Base-by-base conservation (phyloP, 2,797 vertebrate species). In the Megaceryle alcyon region DNA sequence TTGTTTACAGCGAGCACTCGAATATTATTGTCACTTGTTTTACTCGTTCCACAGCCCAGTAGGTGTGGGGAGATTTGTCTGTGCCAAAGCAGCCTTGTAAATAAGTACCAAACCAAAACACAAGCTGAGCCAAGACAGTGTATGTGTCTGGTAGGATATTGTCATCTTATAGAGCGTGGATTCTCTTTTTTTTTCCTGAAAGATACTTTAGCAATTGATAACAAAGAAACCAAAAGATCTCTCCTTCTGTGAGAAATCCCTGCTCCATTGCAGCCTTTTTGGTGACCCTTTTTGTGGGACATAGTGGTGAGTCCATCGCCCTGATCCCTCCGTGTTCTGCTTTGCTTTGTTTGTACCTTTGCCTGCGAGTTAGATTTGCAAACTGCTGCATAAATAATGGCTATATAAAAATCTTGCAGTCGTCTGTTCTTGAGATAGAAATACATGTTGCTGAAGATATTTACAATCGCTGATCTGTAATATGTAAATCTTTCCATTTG, bases 31-130 rank as follows among this genome's bases (percentile, higher is more conserved):
- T 83, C 82, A 72, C 93, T 95, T 33, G 85, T 92, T 80, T 73
- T 78, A 92, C 96, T 94, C 1, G 88, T 96, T 93, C 89, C 2
- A 18, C 89, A 87, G 91, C 93, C 73, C 79, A 75, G 82, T 88
- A 90, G 83, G 94, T 90, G 92, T 90, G 86, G 75, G 56, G 93
- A 88, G 82, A 53, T n/a, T 15, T 68, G 29, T 31, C 66, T 66
- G 54, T 90, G 96, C 93, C 94, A 87, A 65, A 80, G 90, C 9
- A 83, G 53, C 7, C 10, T 85, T 83, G 53, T 79, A 60, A n/a
- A 16, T 51, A 46, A 70, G 59, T 56, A 28, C 16, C 79, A 69
- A 69, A 53, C 75, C 93, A 89, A 80, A 95, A 91, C 61, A 65
- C 23, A 54, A 4, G 66, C 51, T 51, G 70, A 79, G 43, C 63